phyloP scores from a whole-genome alignment of 1,140 invertebrate genomes.

The Mactra quadrangularis region DNA sequence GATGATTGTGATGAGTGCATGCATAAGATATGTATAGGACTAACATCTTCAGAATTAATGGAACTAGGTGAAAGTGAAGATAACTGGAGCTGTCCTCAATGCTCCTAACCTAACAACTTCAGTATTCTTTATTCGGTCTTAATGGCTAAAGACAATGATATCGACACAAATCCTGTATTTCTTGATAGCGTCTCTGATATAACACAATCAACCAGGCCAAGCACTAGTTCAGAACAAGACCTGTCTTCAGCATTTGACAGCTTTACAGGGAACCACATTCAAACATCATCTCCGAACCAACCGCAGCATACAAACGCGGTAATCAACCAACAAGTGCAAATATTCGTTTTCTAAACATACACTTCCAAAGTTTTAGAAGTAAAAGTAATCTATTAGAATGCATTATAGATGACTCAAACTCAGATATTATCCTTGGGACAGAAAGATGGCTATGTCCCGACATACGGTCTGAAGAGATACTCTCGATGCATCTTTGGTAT shows the following conservation, averaged over 20 bases:
- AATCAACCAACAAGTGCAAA: background rate
- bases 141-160: background rate
- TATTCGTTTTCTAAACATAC: background rate
- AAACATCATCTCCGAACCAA: conserved; percentile 10
- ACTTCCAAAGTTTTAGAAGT: background rate
- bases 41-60: background rate
- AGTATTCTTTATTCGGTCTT: background rate
- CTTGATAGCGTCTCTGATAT: background rate
- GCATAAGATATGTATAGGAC: background rate
- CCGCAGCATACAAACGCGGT: background rate
- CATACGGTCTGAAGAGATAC: background rate
- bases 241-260: too few species aligned
- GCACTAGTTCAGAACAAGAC: background rate
- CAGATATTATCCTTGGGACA: conserved; percentile 1
- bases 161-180: background rate
- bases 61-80: background rate
- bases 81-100: background rate
- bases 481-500: background rate
- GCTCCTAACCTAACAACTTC: background rate
- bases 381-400: background rate
- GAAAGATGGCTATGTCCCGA: background rate
- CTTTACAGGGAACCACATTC: background rate
- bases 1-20: background rate
- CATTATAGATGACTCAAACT: background rate
- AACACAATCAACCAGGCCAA: background rate